Percentiles rank a stretch among this genome's conserved stretches.
Evolutionary conservation across 2,113 vertebrate species (phyloP).

Genomic region (Steatornis caripensis): DNA sequence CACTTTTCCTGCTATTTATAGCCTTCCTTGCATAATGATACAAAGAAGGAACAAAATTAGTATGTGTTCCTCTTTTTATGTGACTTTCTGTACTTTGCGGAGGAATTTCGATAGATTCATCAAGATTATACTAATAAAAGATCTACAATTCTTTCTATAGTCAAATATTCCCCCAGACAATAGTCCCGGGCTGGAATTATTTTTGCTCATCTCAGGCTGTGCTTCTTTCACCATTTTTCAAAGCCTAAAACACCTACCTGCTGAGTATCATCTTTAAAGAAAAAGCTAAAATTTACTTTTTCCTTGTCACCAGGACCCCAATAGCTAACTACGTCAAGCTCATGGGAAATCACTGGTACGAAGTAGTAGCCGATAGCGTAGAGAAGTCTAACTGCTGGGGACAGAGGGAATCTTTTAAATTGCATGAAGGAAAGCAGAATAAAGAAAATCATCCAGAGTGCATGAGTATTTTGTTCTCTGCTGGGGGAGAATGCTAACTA

Average conservation of each 20-base stretch:
- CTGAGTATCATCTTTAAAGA: background rate
- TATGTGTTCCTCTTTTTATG: background rate
- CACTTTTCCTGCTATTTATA: constrained; percentile 2
- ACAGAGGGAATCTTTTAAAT: background rate
- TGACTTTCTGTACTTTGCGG: background rate
- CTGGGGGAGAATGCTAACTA: background rate
- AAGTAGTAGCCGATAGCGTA: background rate
- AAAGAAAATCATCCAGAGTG: background rate
- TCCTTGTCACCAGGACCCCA: background rate
- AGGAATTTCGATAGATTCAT: background rate
- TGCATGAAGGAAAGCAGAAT: background rate
- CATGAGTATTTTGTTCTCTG: background rate
- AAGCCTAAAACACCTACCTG: background rate
- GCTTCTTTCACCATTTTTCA: background rate
- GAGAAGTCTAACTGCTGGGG: background rate
- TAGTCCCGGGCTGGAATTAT: background rate
- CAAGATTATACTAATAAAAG: constrained; percentile 12
- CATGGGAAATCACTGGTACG: background rate
- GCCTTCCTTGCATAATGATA: background rate
- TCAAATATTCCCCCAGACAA: background rate
- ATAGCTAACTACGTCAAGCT: background rate
- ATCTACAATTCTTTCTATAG: background rate
- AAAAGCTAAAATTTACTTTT: background rate
- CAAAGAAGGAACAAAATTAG: constrained; percentile 14
- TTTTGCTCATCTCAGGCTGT: background rate